phyloP scores from a whole-genome alignment of 2,113 vertebrate species.

The Setophaga coronata region DNA sequence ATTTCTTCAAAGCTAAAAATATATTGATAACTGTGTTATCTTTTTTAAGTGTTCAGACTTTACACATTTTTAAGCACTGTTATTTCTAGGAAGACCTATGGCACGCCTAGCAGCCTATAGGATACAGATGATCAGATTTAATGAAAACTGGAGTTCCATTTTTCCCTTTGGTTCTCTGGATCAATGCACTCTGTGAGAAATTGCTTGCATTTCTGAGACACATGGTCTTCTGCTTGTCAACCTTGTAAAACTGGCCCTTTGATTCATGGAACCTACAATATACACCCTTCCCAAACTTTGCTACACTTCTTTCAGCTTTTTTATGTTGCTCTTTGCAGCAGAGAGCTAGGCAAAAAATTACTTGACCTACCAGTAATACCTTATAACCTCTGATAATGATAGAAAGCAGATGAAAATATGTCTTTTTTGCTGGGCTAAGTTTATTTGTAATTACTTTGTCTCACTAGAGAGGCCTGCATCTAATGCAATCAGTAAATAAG shows the following conservation, averaged over 20 bases:
- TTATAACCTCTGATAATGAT: neutral
- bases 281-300: neutral
- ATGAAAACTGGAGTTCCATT: neutral
- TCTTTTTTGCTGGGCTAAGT: neutral
- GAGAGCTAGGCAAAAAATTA: neutral
- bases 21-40: neutral
- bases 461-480: neutral
- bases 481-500: neutral
- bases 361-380: neutral
- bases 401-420: neutral
- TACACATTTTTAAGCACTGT: neutral
- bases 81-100: neutral
- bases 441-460: neutral
- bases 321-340: neutral
- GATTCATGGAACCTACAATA: neutral
- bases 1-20: neutral
- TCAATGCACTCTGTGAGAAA: neutral
- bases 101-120: fast-evolving
- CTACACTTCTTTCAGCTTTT: neutral
- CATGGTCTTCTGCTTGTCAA: neutral
- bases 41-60: neutral
- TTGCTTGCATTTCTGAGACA: neutral
- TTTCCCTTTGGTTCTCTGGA: neutral
- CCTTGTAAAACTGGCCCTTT: neutral
- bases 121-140: neutral